phyloP scores from a whole-genome alignment of 2,113 vertebrate genomes.

The Odocoileus virginianus region DNA sequence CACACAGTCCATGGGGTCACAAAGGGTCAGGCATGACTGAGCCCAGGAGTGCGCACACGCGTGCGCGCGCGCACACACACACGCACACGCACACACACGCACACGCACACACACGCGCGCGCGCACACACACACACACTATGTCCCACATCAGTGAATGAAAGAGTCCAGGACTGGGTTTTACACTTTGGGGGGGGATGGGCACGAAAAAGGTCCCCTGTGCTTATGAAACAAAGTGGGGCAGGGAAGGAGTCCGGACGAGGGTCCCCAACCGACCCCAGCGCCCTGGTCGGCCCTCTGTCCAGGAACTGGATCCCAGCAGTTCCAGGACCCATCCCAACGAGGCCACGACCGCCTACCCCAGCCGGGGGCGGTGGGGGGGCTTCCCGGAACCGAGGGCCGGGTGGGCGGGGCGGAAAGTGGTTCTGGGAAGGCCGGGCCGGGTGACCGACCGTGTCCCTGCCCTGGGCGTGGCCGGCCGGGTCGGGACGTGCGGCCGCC shows the following conservation, averaged over 20 bases:
- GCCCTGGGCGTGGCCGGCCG: neutral
- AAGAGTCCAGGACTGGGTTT: neutral
- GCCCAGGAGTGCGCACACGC: rapidly evolving
- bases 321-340: neutral
- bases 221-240: no score
- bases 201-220: neutral
- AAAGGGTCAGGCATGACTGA: neutral
- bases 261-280: neutral
- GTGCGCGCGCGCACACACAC: rapidly evolving
- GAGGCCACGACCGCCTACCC: neutral
- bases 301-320: neutral
- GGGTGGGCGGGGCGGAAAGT: neutral
- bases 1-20: neutral
- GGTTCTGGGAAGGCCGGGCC: neutral
- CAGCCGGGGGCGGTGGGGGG: neutral
- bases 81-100: neutral
- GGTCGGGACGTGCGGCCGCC: neutral
- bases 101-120: neutral
- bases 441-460: neutral
- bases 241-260: no score
- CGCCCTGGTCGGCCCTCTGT: neutral
- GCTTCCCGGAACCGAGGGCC: neutral
- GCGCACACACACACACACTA: neutral
- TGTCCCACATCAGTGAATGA: neutral
- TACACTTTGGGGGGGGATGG: neutral